Evolutionary conservation across 1,140 invertebrate species (phyloP), one percentile per base, ranked within the genome.

Genomic region (Hyles vespertilio): DNA sequence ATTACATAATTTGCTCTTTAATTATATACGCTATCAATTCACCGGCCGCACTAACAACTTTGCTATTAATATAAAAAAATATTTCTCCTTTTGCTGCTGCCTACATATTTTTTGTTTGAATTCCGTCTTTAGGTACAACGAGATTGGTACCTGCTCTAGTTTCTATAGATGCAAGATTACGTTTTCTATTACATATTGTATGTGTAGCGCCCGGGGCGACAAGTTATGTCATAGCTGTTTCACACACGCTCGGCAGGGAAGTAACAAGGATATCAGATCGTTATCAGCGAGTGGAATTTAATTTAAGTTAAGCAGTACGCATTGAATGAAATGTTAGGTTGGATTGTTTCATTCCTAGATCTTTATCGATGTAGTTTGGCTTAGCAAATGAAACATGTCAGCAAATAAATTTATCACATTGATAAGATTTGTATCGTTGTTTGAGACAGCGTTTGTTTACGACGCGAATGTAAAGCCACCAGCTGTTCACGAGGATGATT

Each of bases 221-320:
- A 78, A 57, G 74, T 73, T 78, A 72, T 80, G 76, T 82, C 81
- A 82, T 64, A 69, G 69, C 62, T 79, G 80, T 79, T 81, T 84
- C 79, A 75, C 74, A 69, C 72, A 79, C 70, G 73, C 60, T 80
- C 62, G 70, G 63, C 61, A 67, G 61, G 70, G 74, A 81, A 77
- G 77, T 77, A 81, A 87, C 84, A 85, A 85, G 84, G 82, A 87
- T 84, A 84, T 81, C 52, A 84, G 81, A 87, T 85, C 65, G 40
- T 69, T 79, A 85, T 87, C 84, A 57, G 34, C 65, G 50, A 61
- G 67, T 60, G 70, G 70, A 63, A 73, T 79, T 70, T 69, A 70
- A 76, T 72, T 79, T 66, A 74, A 77, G 70, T 74, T 66, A 62
- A 63, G 62, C 50, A 69, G 69, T 59, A 51, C 49, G 47, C 51